These are phyloP conservation scores for Geococcyx californianus DNA, from an alignment of 2,113 vertebrate species.

Conservation along the genomic window DNA sequence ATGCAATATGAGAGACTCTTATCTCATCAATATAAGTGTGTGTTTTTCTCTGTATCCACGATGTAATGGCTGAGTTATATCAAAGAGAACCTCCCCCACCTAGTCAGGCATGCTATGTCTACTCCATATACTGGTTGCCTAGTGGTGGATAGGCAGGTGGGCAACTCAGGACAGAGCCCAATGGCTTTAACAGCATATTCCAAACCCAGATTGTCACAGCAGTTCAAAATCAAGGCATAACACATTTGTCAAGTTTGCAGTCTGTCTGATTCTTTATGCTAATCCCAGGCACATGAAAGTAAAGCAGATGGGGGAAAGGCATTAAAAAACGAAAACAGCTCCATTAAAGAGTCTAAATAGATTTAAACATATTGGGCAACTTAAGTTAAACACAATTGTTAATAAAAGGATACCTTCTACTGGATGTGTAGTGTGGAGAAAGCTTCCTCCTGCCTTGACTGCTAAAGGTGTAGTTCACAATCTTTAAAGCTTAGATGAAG, in stretches of 20 bases:
- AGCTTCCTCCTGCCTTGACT: not conserved
- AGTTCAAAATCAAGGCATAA: constrained; percentile 61
- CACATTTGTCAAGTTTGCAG: constrained; percentile 74
- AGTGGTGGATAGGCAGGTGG: constrained; percentile 7
- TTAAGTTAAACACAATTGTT: constrained; percentile 6
- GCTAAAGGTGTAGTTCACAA: not conserved
- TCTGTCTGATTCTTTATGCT: constrained; percentile 75
- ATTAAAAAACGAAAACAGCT: constrained; percentile 56
- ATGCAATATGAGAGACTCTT: not conserved
- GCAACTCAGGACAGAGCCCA: constrained; percentile 23
- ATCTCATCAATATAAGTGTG: not conserved
- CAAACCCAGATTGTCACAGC: constrained; percentile 34
- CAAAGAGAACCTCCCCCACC: not conserved
- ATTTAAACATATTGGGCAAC: constrained; percentile 47
- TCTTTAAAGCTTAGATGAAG: not conserved
- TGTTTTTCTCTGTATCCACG: not conserved
- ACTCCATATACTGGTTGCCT: not conserved
- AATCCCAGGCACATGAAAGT: constrained; percentile 72
- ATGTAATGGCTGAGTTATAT: constrained; percentile 18
- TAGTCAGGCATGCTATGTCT: not conserved
- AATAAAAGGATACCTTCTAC: not conserved
- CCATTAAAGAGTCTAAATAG: constrained; percentile 56
- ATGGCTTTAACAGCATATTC: not conserved
- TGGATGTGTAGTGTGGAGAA: not conserved
- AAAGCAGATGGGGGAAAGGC: constrained; percentile 74